Conservation (phyloP, 1,140 invertebrate genomes). For the Drosophila tani region DNA sequence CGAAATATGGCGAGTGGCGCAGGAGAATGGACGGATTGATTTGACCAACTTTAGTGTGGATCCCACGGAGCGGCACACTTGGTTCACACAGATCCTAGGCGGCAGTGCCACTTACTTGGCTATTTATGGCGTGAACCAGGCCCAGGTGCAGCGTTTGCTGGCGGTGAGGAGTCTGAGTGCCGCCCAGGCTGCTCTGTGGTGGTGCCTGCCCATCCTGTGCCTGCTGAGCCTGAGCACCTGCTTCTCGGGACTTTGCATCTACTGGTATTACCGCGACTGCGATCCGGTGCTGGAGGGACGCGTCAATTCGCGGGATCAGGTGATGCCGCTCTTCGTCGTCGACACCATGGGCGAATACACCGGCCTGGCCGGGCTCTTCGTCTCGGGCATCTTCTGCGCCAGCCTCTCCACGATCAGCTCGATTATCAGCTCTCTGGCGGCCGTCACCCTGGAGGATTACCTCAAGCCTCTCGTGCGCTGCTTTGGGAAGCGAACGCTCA, state of each 20-base stretch:
- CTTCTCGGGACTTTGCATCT: slow-evolving; percentile 92
- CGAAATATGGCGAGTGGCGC: slow-evolving; percentile 89
- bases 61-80: slow-evolving; percentile 90
- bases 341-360: slow-evolving; percentile 89
- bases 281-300: slow-evolving; percentile 88
- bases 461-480: slow-evolving; percentile 86
- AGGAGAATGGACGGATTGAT: slow-evolving; percentile 88
- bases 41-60: slow-evolving; percentile 87
- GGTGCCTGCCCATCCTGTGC: slow-evolving; percentile 90
- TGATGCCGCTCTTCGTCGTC: slow-evolving; percentile 92
- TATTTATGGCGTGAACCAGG: slow-evolving; percentile 93
- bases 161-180: slow-evolving; percentile 90
- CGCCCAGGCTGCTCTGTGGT: slow-evolving; percentile 88
- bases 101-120: slow-evolving; percentile 90
- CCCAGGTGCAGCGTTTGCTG: slow-evolving; percentile 93
- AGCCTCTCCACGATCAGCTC: slow-evolving; percentile 94
- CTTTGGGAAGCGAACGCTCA: slow-evolving; percentile 61
- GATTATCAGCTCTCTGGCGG: slow-evolving; percentile 92
- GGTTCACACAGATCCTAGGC: slow-evolving; percentile 90
- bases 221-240: slow-evolving; percentile 89
- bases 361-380: slow-evolving; percentile 92
- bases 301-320: slow-evolving; percentile 86
- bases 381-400: slow-evolving; percentile 93
- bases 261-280: slow-evolving; percentile 90
- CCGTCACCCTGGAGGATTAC: slow-evolving; percentile 94